These are phyloP conservation scores for Intellagama lesueurii DNA, from an alignment of 2,797 vertebrate species.

Conservation along the genomic window DNA sequence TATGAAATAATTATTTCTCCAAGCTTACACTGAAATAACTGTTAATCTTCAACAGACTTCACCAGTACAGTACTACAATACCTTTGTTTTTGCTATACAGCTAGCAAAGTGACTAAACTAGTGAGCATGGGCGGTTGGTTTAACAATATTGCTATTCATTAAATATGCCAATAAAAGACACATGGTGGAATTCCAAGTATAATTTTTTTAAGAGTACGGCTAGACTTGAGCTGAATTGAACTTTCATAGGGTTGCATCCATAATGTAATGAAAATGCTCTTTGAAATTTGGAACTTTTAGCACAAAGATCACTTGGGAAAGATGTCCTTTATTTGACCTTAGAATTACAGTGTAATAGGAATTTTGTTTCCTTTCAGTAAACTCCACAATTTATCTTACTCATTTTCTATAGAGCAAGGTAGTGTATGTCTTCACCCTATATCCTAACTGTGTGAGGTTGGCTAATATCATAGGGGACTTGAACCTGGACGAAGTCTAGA, in stretches of 20 bases:
- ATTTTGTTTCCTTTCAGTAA: not conserved
- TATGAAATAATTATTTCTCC: too few species aligned
- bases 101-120: not conserved
- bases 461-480: not conserved
- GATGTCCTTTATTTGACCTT: not conserved
- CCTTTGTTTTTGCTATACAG: not conserved
- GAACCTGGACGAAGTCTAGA: too few species aligned
- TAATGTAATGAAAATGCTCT: not conserved
- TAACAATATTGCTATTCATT: not conserved
- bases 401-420: not conserved
- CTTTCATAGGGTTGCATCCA: not conserved
- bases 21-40: too few species aligned
- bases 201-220: not conserved
- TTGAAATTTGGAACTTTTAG: not conserved
- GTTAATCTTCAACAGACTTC: too few species aligned
- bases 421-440: not conserved
- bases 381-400: not conserved
- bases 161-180: not conserved
- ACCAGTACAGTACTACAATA: too few species aligned
- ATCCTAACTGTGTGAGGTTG: not conserved
- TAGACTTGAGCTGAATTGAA: too few species aligned
- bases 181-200: not conserved
- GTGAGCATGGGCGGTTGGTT: not conserved
- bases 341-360: not conserved
- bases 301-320: not conserved